Conservation (phyloP, 1,140 invertebrate genomes). For the Chironomus tepperi region DNA sequence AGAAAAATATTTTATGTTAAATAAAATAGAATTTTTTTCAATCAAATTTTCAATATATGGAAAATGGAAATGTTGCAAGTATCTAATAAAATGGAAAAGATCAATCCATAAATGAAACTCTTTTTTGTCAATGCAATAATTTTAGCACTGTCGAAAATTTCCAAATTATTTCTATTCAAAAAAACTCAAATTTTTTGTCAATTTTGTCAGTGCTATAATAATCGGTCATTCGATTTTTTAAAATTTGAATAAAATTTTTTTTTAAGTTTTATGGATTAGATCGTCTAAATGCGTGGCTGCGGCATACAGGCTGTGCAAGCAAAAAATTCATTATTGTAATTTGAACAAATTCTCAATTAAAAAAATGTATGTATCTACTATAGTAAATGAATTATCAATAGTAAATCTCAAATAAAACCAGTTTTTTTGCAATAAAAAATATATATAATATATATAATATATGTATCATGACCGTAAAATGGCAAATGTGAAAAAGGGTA, state of each 20-base stretch:
- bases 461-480: no score
- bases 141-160: conserved; percentile 11
- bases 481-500: no score
- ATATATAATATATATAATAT: no score
- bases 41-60: conserved; percentile 9
- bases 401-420: no score
- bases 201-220: conserved; percentile 16
- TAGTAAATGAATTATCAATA: background rate
- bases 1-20: background rate
- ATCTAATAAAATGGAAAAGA: conserved; percentile 4
- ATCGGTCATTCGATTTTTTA: background rate
- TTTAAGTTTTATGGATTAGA: conserved; percentile 13
- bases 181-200: background rate
- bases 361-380: conserved; percentile 5
- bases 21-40: background rate
- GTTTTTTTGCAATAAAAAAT: no score
- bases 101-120: conserved; percentile 16
- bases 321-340: conserved; percentile 30
- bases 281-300: conserved; percentile 39
- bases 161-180: background rate
- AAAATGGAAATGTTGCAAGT: background rate
- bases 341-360: conserved; percentile 17
- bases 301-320: conserved; percentile 42
- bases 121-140: background rate
- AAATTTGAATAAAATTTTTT: background rate